These are phyloP conservation scores for Darevskia mixta DNA, from an alignment of 2,797 vertebrate genomes.

Conservation along the genomic window DNA sequence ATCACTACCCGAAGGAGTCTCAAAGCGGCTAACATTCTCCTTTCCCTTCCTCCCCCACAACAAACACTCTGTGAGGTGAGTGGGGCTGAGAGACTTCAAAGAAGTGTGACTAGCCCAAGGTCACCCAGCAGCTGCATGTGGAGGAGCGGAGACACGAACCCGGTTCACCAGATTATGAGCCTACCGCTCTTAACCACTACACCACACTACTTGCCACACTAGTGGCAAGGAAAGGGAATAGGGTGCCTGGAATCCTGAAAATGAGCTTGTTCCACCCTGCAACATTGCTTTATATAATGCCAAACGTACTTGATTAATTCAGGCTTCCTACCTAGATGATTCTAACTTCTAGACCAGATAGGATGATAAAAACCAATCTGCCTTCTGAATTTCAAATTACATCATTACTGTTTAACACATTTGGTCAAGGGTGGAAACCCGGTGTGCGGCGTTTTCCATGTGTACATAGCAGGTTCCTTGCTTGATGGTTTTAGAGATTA, in stretches of 20 bases:
- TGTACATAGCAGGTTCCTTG: background rate
- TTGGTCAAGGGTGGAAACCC: background rate
- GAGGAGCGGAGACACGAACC: no score
- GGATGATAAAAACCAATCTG: background rate
- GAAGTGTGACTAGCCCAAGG: no score
- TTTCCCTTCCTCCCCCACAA: no score
- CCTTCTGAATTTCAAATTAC: background rate
- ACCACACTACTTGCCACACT: no score
- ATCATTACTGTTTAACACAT: background rate
- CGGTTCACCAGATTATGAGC: no score
- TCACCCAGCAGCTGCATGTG: no score
- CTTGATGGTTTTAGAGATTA: background rate
- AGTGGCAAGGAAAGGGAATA: background rate
- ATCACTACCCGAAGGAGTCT: no score
- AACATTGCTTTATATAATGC: background rate
- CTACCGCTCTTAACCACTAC: no score
- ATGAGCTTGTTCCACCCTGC: background rate
- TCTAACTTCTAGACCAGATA: no score
- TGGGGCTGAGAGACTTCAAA: no score
- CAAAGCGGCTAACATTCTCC: no score
- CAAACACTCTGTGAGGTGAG: no score
- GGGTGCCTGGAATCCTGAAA: background rate
- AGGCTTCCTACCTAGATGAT: background rate
- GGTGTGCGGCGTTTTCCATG: background rate
- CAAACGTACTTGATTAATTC: background rate